phyloP scores from a whole-genome alignment of 2,888 invertebrate species.

The Hydrotaea diabolus region DNA sequence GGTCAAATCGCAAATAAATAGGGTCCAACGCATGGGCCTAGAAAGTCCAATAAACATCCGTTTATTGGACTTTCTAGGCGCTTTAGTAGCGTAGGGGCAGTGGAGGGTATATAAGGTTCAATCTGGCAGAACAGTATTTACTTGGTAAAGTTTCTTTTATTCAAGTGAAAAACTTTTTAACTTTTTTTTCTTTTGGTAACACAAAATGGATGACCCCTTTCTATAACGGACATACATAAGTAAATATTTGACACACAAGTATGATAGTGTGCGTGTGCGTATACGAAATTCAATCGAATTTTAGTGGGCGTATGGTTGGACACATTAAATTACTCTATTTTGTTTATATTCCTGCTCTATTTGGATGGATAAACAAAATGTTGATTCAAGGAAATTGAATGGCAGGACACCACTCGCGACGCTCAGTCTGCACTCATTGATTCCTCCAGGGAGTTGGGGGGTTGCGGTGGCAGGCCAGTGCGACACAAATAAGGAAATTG shows the following conservation, averaged over 20 bases:
- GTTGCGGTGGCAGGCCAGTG: too few relatives aligned
- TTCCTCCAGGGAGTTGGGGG: background rate
- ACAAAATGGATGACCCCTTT: too few relatives aligned
- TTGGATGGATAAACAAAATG: slow-evolving; percentile 13
- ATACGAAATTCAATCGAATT: background rate
- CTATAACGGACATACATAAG: background rate
- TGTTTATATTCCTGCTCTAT: background rate
- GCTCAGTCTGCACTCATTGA: background rate
- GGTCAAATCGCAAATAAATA: too few relatives aligned
- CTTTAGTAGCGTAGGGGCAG: too few relatives aligned
- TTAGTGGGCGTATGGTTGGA: background rate
- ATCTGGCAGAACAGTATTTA: too few relatives aligned
- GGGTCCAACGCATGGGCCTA: too few relatives aligned
- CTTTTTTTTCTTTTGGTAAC: too few relatives aligned
- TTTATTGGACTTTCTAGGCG: too few relatives aligned
- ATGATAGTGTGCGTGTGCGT: background rate
- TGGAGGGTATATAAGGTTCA: too few relatives aligned
- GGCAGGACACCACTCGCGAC: background rate
- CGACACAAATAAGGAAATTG: background rate
- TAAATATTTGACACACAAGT: background rate
- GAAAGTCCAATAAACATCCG: too few relatives aligned
- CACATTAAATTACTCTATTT: slow-evolving; percentile 26
- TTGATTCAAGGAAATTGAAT: slow-evolving; percentile 9
- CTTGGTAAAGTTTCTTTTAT: too few relatives aligned
- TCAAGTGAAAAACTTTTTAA: too few relatives aligned